Evolutionary conservation across 2,113 vertebrate genomes (phyloP).

Genomic region (Ageneiosus marmoratus): DNA sequence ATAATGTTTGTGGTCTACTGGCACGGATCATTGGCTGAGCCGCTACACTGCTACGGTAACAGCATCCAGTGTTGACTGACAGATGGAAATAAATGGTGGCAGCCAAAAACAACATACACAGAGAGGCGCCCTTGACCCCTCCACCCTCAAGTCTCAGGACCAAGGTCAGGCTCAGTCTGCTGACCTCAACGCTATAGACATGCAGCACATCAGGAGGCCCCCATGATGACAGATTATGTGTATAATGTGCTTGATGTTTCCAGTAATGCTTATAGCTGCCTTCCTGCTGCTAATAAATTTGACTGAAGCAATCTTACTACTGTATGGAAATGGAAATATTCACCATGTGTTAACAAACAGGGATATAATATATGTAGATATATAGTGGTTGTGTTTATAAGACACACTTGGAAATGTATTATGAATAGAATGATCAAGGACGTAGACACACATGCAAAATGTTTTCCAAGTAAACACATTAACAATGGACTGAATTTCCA

Average conservation of each 20-base stretch:
- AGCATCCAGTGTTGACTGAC: slow-evolving; percentile 71
- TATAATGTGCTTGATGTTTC: slow-evolving; percentile 21
- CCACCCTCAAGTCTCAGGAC: slow-evolving; percentile 56
- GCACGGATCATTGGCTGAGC: slow-evolving; percentile 51
- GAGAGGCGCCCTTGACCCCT: slow-evolving; percentile 70
- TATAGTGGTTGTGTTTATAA: background rate
- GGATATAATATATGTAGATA: background rate
- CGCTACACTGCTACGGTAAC: slow-evolving; percentile 59
- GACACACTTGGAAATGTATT: background rate
- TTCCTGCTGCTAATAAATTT: background rate
- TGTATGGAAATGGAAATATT: background rate
- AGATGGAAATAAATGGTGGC: slow-evolving; percentile 77
- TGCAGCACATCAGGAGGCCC: slow-evolving; percentile 68
- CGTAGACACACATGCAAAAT: slow-evolving; percentile 12
- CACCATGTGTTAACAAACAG: background rate
- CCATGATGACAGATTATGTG: slow-evolving; percentile 11
- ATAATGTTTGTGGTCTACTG: slow-evolving; percentile 50
- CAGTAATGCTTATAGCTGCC: slow-evolving; percentile 28
- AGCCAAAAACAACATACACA: slow-evolving; percentile 71
- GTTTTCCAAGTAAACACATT: slow-evolving; percentile 29
- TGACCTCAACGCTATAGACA: slow-evolving; percentile 49
- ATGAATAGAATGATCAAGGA: background rate
- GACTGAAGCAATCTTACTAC: background rate
- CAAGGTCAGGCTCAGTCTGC: slow-evolving; percentile 51
- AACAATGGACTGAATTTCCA: slow-evolving; percentile 27